Percentiles rank a stretch among this genome's conserved stretches.
Conservation (phyloP, 2,113 vertebrate species). For the Alexandromys fortis region DNA sequence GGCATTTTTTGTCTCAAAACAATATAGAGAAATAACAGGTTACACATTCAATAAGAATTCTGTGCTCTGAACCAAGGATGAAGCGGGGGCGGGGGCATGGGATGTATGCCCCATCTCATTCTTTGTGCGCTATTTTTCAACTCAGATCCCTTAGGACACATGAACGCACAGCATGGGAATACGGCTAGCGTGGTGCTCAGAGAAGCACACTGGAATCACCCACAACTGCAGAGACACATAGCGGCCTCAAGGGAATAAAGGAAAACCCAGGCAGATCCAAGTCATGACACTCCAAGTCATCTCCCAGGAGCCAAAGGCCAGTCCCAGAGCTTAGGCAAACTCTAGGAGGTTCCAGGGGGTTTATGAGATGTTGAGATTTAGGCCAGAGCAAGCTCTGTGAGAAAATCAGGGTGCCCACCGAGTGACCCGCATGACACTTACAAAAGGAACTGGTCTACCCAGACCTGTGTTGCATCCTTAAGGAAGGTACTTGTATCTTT, state of each 20-base stretch:
- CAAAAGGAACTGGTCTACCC: not conserved
- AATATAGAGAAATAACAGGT: conserved; percentile 64
- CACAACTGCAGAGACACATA: not conserved
- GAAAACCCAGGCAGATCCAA: not conserved
- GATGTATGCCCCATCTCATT: not conserved
- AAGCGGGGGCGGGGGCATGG: not conserved
- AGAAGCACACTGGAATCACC: not conserved
- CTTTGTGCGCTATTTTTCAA: not conserved
- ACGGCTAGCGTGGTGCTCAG: not conserved
- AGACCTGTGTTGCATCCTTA: not conserved
- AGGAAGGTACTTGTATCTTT: not conserved
- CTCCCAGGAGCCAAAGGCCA: not conserved
- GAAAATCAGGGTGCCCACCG: not conserved
- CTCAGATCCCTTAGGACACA: not conserved
- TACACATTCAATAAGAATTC: conserved; percentile 59
- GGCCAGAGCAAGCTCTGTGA: not conserved
- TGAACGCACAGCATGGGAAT: conserved; percentile 35
- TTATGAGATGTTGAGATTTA: not conserved
- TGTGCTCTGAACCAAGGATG: not conserved
- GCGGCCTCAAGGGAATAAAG: not conserved
- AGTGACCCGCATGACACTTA: not conserved
- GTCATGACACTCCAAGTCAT: not conserved
- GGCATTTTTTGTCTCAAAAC: conserved; percentile 54
- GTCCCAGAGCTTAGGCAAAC: not conserved
- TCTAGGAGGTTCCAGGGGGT: not conserved